phyloP scores from a whole-genome alignment of 2,888 invertebrate genomes.

The Nomada hirtipes region DNA sequence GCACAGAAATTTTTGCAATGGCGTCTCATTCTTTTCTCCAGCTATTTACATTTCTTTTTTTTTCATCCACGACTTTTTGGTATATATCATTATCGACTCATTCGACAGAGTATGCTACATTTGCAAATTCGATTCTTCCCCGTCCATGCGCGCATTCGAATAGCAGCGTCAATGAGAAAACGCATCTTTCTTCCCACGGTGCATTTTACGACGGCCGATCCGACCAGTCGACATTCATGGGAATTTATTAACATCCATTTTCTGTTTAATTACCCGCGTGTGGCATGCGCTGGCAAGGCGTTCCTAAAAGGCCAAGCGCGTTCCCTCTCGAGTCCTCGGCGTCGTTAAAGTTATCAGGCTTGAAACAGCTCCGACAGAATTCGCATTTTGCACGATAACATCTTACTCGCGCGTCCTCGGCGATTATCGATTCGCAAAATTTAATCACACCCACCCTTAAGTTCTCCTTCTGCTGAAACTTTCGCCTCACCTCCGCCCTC shows the following conservation, averaged over 20 bases:
- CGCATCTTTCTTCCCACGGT: conserved; percentile 67
- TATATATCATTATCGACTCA: conserved; percentile 15
- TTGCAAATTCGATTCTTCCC: neutral
- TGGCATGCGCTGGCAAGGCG: conserved; percentile 68
- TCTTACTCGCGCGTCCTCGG: conserved; percentile 61
- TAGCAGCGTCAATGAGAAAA: conserved; percentile 27
- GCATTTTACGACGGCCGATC: conserved; percentile 64
- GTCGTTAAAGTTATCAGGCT: conserved; percentile 62
- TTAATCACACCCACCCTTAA: neutral
- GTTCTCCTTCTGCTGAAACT: neutral
- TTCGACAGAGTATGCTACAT: conserved; percentile 9
- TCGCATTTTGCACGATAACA: conserved; percentile 65
- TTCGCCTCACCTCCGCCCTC: neutral
- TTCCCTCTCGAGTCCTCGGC: conserved; percentile 57
- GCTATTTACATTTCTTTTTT: too few relatives aligned
- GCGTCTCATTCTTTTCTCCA: too few relatives aligned
- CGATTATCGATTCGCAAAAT: conserved; percentile 47
- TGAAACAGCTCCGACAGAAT: conserved; percentile 56
- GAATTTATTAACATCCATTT: conserved; percentile 78
- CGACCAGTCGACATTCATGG: conserved; percentile 62
- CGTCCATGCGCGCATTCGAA: neutral
- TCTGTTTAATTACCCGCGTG: conserved; percentile 76
- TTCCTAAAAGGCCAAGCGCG: conserved; percentile 63
- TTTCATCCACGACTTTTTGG: neutral
- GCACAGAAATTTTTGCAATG: too few relatives aligned